Base-by-base conservation (phyloP, 1,140 invertebrate genomes). In the Brachystomella parvula region DNA sequence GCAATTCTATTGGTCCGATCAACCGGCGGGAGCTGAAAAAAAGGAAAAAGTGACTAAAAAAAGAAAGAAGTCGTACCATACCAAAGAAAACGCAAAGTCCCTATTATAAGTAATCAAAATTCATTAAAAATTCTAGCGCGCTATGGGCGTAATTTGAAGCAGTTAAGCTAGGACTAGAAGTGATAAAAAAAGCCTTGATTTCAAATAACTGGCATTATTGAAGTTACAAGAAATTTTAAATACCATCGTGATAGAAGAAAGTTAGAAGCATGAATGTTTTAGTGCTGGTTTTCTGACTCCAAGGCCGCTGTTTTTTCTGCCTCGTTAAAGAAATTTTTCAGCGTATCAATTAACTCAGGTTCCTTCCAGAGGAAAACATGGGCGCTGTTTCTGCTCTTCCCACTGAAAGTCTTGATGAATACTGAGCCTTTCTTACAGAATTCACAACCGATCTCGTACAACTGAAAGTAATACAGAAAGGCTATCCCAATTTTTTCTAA, bases 351-450 rank as follows among this genome's bases (percentile, higher is more conserved):
- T 6, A 53, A 24, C 15, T 53, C 49, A 15, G 49, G 49, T 53
- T 53, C 49, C 24, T 53, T 15, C 49, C 49, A 53, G 49, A 53
- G 12, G 49, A 53, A 26, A 53, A 53, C 49, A 24, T 53, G 49
- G 6, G 49, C 49, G 6, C 15, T 53, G 6, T 24, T 53, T 53
- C 49, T 9, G 49, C 24, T 53, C 9, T 53, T 12, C 6, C 49
- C 49, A 6, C 24, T 53, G 49, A 53, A 53, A 17, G 35, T 39
- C 19, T 39, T 39, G 35, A 39, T 9, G 19, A 39, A 39, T 6
- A 39, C 35, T 39, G 35, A 9, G 35, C 19, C 35, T 39, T 39
- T 19, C 19, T 6, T 9, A 6, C 35, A 9, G 6, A 19, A 39
- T 6, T 19, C 19, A 39, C 6, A 39, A 39, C 6, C 35, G 19